Base-by-base conservation (phyloP, 1,140 invertebrate species). In the Pectinophora gossypiella region DNA sequence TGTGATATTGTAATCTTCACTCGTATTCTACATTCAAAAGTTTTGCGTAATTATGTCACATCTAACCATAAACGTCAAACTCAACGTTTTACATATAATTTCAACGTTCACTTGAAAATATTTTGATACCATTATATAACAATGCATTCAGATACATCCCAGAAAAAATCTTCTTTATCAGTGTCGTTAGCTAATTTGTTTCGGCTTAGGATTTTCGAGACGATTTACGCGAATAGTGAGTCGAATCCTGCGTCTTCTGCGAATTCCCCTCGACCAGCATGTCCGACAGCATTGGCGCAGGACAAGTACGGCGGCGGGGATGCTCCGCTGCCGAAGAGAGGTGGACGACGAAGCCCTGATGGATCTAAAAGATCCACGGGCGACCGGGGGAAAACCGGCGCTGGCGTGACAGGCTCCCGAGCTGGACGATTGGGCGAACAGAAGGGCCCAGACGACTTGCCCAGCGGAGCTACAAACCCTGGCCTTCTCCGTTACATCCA, bases 401-500 rank as follows among this genome's bases (percentile, higher is more conserved):
- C 81, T 9, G 80, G 80, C 0, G 77, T 86, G 2, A 78, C 83
- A 1, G 83, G 83, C 6, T 86, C 83, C 4, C 68, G 83, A 10
- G 68, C 70, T 0, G 65, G 68, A 18, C 56, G 64, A 9, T 6
- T 15, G 32, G 20, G n/a, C 18, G 9, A 10, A 10, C 32, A 12
- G 3, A 10, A 4, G 6, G 67, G 68, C 1, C 72, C 72, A 50
- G 64, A 70, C 5, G 63, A 65, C 4, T 48, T 79, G 3, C 77
- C 77, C 0, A 48, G 48, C 7, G 66, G 79, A 13, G 72, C 79
- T 1, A 43, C 16, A 0, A 70, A 83, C 44, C 83, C 83, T n/a
- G 81, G 83, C 4, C 61, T 86, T 1, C 61, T 86, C 1, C 74
- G 83, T 5, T 64, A 81, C 53, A 76, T 86, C 36, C 83, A 86